A percentile compares a stretch with the other conserved stretches of the same genome.
These are phyloP conservation scores for Mastacembelus armatus DNA, from an alignment of 2,797 vertebrate species.

Conservation along the genomic window DNA sequence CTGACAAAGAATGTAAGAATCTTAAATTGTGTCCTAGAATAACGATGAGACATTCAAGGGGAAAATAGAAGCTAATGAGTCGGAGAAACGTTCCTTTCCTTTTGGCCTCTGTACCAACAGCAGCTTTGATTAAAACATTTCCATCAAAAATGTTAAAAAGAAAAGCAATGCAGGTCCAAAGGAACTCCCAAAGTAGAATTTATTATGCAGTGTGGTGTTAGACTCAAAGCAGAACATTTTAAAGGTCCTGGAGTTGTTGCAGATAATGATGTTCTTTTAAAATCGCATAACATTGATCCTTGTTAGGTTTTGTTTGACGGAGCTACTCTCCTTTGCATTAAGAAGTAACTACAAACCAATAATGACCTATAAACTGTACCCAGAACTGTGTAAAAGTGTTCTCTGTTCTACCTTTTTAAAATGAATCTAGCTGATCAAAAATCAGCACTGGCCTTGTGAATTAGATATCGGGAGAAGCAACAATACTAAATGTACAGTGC, in stretches of 20 bases:
- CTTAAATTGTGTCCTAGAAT: background rate
- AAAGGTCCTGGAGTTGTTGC: constrained; percentile 13
- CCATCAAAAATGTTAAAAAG: constrained; percentile 1
- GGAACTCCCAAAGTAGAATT: constrained; percentile 9
- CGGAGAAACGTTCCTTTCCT: background rate
- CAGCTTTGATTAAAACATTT: constrained; percentile 22
- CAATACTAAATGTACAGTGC: background rate
- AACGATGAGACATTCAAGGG: constrained; percentile 4
- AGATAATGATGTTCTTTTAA: constrained; percentile 22
- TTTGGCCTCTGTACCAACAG: background rate
- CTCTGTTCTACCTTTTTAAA: background rate
- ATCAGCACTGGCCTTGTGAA: background rate
- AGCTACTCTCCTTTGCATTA: constrained; percentile 5
- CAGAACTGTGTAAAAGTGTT: background rate
- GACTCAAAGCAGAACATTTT: constrained; percentile 7
- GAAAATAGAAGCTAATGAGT: constrained; percentile 24
- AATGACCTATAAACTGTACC: background rate
- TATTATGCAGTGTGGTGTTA: constrained; percentile 9
- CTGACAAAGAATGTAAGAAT: background rate
- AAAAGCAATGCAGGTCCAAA: constrained; percentile 8
- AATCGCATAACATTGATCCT: constrained; percentile 13
- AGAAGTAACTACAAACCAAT: constrained; percentile 22
- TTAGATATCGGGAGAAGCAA: background rate
- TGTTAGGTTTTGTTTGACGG: constrained; percentile 17
- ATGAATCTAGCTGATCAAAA: background rate